phyloP scores from a whole-genome alignment of 2,888 invertebrate genomes.

The Schizotus pectinicornis region DNA sequence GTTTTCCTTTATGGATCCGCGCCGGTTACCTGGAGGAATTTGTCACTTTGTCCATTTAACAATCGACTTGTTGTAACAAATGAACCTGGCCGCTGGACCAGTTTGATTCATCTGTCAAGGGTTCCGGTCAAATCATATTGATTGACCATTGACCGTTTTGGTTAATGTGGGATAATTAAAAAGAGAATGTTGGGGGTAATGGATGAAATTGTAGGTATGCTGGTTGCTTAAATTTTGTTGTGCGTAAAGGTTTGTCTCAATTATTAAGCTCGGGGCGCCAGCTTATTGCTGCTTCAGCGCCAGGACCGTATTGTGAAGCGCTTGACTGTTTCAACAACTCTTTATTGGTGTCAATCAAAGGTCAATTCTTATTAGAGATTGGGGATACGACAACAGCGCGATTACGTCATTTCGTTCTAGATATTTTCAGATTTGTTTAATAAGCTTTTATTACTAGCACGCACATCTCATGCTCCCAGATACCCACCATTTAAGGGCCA shows the following conservation, averaged over 20 bases:
- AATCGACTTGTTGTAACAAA: slow-evolving; percentile 23
- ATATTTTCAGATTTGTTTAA: slow-evolving; percentile 52
- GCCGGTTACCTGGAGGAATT: slow-evolving; percentile 27
- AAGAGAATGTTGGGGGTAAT: slow-evolving; percentile 1
- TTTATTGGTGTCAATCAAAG: slow-evolving; percentile 58
- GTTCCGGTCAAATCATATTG: slow-evolving; percentile 17
- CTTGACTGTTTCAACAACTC: slow-evolving; percentile 48
- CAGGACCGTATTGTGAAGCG: slow-evolving; percentile 40
- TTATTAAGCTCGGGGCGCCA: slow-evolving; percentile 26
- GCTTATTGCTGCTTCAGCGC: slow-evolving; percentile 32
- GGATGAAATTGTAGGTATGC: slow-evolving; percentile 26
- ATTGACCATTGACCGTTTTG: slow-evolving; percentile 21
- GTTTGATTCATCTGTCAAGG: slow-evolving; percentile 14
- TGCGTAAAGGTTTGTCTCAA: slow-evolving; percentile 28
- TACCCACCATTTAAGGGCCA: slow-evolving; percentile 5
- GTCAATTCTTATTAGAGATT: slow-evolving; percentile 57
- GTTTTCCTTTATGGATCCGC: slow-evolving; percentile 32
- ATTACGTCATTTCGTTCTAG: slow-evolving; percentile 52
- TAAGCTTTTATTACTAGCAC: slow-evolving; percentile 25
- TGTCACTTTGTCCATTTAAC: slow-evolving; percentile 23
- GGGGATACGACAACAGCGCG: slow-evolving; percentile 47
- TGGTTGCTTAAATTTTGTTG: slow-evolving; percentile 24
- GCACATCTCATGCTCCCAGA: slow-evolving; percentile 15
- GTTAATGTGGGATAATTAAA: slow-evolving; percentile 19
- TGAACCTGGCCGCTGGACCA: slow-evolving; percentile 10